Evolutionary conservation across 2,888 invertebrate species (phyloP).

Genomic region (Nebria brevicollis): DNA sequence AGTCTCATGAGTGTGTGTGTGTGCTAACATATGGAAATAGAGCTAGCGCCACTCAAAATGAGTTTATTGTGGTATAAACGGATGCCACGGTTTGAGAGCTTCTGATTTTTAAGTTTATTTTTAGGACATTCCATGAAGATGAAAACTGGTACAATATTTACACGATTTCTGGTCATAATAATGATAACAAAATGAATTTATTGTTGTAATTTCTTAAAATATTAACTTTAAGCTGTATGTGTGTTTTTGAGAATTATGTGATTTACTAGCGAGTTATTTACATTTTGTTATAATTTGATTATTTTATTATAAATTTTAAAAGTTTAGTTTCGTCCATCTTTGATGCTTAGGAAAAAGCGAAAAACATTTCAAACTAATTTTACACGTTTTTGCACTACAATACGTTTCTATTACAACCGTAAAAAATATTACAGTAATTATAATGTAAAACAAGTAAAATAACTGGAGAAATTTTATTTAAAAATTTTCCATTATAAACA

Average conservation of each 20-base stretch:
- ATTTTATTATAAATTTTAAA: too few species aligned
- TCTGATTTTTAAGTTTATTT: constrained; percentile 3
- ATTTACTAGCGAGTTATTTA: too few species aligned
- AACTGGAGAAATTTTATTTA: too few species aligned
- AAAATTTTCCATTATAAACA: too few species aligned
- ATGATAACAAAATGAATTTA: background rate
- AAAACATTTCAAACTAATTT: too few species aligned
- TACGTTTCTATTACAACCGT: too few species aligned
- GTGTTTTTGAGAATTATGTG: constrained; percentile 28
- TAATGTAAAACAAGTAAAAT: too few species aligned
- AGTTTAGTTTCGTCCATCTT: too few species aligned
- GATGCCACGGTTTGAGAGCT: constrained; percentile 21
- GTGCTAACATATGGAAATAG: constrained; percentile 5
- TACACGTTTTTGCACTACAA: too few species aligned
- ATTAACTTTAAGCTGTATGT: background rate
- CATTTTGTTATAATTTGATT: too few species aligned
- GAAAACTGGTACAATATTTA: constrained; percentile 13
- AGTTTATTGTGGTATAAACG: constrained; percentile 13
- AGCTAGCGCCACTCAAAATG: constrained; percentile 26
- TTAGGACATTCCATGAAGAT: constrained; percentile 19
- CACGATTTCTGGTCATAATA: background rate
- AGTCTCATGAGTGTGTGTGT: background rate
- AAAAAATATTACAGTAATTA: too few species aligned
- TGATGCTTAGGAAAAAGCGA: too few species aligned
- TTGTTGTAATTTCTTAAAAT: constrained; percentile 2